A percentile compares a stretch with the other conserved stretches of the same genome.
Evolutionary conservation across 2,797 vertebrate genomes (phyloP).

Genomic region (Sebastes steindachneri): DNA sequence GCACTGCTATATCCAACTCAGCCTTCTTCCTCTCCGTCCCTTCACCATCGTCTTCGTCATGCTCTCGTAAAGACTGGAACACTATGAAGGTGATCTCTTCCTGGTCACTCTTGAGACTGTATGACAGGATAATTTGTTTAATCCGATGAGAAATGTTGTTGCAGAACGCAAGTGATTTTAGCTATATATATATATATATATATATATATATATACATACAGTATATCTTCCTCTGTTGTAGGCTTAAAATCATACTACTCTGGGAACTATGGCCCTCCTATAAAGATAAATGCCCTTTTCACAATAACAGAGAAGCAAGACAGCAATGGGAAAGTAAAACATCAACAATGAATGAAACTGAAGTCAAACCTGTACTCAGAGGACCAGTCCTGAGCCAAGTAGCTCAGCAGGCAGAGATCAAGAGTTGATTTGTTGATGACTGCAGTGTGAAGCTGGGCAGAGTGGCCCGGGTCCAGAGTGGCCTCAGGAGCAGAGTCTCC

Average conservation of each 20-base stretch:
- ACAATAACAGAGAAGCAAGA: not conserved
- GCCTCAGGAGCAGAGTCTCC: constrained; percentile 66
- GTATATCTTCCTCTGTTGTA: not conserved
- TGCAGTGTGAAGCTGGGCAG: constrained; percentile 90
- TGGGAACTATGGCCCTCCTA: not conserved
- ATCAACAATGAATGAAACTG: not conserved
- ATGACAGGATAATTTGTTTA: not conserved
- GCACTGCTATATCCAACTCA: constrained; percentile 93
- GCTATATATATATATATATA: too few relatives aligned
- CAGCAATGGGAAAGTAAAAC: not conserved
- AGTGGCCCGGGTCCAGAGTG: constrained; percentile 87
- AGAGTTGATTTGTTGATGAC: constrained; percentile 88
- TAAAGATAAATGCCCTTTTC: not conserved
- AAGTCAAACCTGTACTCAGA: constrained; percentile 83
- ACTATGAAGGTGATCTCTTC: constrained; percentile 93
- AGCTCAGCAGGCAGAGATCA: constrained; percentile 87
- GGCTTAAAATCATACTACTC: not conserved
- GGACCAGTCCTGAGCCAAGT: constrained; percentile 92
- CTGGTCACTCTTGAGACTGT: constrained; percentile 81
- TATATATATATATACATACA: too few relatives aligned
- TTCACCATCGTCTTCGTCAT: constrained; percentile 85
- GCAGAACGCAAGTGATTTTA: not conserved
- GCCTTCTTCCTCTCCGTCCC: constrained; percentile 81
- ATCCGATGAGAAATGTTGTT: not conserved
- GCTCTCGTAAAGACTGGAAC: constrained; percentile 84